Conservation (phyloP, 37 sponge, comb jelly and placozoan species). For the Agelas oroides region DNA sequence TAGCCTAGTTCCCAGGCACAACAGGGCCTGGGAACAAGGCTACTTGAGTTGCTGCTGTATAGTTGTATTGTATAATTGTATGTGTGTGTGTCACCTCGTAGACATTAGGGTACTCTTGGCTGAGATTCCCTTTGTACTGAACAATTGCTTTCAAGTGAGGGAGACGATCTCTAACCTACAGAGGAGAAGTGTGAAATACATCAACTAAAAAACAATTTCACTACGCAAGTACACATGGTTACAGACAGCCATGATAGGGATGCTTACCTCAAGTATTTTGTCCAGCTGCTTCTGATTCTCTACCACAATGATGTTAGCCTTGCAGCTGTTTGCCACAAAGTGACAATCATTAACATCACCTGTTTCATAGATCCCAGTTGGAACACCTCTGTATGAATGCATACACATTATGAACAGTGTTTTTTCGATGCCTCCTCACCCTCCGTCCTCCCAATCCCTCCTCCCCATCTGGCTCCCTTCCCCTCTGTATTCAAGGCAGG, state of each 20-base stretch:
- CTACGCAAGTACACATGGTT: background rate
- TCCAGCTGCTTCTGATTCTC: conserved; percentile 82
- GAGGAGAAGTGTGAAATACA: background rate
- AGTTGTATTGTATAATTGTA: too few relatives aligned
- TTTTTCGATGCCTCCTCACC: too few relatives aligned
- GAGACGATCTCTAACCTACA: conserved; percentile 78
- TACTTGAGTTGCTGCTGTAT: too few relatives aligned
- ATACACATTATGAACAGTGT: too few relatives aligned
- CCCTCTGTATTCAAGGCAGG: too few relatives aligned
- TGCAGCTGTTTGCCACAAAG: conserved; percentile 73
- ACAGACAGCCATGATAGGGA: too few relatives aligned
- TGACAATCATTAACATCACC: conserved; percentile 80
- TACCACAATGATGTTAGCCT: conserved; percentile 74
- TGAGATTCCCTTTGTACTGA: conserved; percentile 90
- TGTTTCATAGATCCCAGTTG: conserved; percentile 83
- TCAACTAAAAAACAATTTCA: background rate
- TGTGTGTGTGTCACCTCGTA: conserved; percentile 82
- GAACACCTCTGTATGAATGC: conserved; percentile 55
- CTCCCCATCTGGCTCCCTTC: too few relatives aligned
- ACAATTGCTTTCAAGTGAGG: conserved; percentile 93
- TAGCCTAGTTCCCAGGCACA: background rate
- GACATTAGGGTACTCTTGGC: conserved; percentile 59
- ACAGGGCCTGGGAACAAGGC: background rate
- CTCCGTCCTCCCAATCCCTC: too few relatives aligned
- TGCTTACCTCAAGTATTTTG: conserved; percentile 84